These are phyloP conservation scores for Rhamnusium bicolor DNA, from an alignment of 2,888 invertebrate genomes.

Conservation along the genomic window DNA sequence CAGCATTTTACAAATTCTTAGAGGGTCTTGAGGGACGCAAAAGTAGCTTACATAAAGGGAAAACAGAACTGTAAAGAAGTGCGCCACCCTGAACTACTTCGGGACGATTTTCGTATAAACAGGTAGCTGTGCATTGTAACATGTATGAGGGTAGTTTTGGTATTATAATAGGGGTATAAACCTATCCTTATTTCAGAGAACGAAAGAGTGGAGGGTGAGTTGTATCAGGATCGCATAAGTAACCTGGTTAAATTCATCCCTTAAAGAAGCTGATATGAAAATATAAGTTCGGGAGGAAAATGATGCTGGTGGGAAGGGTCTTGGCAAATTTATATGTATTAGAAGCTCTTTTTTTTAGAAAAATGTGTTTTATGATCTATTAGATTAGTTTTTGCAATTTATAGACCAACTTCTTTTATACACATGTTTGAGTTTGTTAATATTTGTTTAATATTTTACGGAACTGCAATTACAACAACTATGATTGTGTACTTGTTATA, in stretches of 20 bases:
- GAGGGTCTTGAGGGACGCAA: slow-evolving; percentile 7
- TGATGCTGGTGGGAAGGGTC: too few species aligned
- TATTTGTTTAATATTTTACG: too few species aligned
- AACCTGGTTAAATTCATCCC: background rate
- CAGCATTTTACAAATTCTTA: background rate
- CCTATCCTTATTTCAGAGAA: slow-evolving; percentile 1
- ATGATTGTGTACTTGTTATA: too few species aligned
- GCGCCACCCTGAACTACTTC: background rate
- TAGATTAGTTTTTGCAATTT: too few species aligned
- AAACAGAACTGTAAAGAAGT: background rate
- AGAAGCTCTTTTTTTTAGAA: too few species aligned
- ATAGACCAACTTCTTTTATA: too few species aligned
- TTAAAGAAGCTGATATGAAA: background rate
- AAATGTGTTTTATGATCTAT: too few species aligned
- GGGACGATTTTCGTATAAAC: background rate
- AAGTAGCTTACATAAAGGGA: background rate
- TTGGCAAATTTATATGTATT: too few species aligned
- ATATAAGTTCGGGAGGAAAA: too few species aligned
- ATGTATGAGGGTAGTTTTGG: background rate
- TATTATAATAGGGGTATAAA: slow-evolving; percentile 3
- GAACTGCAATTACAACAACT: too few species aligned
- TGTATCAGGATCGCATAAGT: background rate
- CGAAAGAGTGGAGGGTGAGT: slow-evolving; percentile 13
- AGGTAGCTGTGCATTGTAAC: background rate
- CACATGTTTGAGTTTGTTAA: too few species aligned